A percentile compares a stretch with the other conserved stretches of the same genome.
Conservation (phyloP, 2,797 vertebrate species). For the Hozukius guyotensis region DNA sequence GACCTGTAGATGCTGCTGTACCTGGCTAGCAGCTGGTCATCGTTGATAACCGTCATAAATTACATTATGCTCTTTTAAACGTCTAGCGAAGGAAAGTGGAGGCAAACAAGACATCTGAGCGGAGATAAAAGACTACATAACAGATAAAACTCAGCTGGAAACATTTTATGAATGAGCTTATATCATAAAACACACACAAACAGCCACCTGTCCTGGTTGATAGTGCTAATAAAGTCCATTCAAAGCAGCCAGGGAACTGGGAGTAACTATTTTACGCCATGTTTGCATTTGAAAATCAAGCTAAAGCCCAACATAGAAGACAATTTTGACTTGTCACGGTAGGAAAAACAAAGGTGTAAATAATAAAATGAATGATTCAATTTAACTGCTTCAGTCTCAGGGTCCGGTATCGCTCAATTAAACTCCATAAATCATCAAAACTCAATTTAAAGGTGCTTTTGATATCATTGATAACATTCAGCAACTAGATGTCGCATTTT, state of each 20-base stretch:
- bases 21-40: constrained; percentile 20
- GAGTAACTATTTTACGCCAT: constrained; percentile 20
- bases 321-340: not conserved
- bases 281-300: constrained; percentile 4
- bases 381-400: not conserved
- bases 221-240: constrained; percentile 13
- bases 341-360: not conserved
- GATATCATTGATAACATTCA: no score
- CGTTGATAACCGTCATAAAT: constrained; percentile 25
- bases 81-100: not conserved
- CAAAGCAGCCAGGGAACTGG: not conserved
- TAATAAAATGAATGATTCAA: not conserved
- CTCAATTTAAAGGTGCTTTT: not conserved
- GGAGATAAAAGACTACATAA: not conserved
- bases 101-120: constrained; percentile 5
- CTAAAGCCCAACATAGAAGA: not conserved
- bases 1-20: constrained; percentile 5
- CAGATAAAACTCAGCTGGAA: constrained; percentile 14
- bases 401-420: not conserved
- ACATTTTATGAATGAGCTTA: constrained; percentile 7
- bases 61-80: constrained; percentile 2
- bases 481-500: no score
- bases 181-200: constrained; percentile 2
- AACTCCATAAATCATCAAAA: not conserved
- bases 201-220: not conserved